These are phyloP conservation scores for Tinamus guttatus DNA, from an alignment of 2,113 vertebrate species.

Conservation along the genomic window DNA sequence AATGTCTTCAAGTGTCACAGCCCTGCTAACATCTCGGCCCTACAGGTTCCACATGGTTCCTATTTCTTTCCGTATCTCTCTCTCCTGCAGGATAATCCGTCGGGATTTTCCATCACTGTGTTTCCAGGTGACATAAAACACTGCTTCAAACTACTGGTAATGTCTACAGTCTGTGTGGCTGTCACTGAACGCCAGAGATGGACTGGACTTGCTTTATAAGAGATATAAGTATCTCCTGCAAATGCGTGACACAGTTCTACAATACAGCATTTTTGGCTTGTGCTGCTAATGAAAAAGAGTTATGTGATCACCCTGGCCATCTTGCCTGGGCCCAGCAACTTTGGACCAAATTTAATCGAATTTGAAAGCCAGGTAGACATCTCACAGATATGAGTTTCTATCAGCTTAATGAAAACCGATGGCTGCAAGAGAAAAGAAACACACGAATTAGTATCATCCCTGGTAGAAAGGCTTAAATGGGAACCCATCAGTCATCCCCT, in stretches of 20 bases:
- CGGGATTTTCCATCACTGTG: not conserved
- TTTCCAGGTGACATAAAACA: not conserved
- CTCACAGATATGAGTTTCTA: not conserved
- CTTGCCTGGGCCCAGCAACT: not conserved
- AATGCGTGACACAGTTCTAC: not conserved
- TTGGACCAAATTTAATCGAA: not conserved
- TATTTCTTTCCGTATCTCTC: not conserved
- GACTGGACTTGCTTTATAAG: not conserved
- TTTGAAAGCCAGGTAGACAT: not conserved
- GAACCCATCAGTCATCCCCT: not conserved
- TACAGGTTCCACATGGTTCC: not conserved
- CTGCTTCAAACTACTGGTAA: not conserved
- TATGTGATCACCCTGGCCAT: not conserved
- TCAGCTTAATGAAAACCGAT: slow-evolving; percentile 15
- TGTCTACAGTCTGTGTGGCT: not conserved
- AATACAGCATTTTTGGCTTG: not conserved
- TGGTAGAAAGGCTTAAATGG: not conserved
- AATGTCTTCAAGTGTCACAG: slow-evolving; percentile 43
- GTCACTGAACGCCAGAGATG: not conserved
- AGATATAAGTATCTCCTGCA: not conserved
- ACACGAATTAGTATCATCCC: not conserved
- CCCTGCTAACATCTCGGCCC: not conserved
- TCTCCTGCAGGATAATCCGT: not conserved
- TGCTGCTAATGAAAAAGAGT: not conserved
- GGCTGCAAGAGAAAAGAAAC: not conserved